A percentile compares a stretch with the other conserved stretches of the same genome.
phyloP scores from a whole-genome alignment of 2,113 vertebrate genomes.

The Phyllopteryx taeniolatus region DNA sequence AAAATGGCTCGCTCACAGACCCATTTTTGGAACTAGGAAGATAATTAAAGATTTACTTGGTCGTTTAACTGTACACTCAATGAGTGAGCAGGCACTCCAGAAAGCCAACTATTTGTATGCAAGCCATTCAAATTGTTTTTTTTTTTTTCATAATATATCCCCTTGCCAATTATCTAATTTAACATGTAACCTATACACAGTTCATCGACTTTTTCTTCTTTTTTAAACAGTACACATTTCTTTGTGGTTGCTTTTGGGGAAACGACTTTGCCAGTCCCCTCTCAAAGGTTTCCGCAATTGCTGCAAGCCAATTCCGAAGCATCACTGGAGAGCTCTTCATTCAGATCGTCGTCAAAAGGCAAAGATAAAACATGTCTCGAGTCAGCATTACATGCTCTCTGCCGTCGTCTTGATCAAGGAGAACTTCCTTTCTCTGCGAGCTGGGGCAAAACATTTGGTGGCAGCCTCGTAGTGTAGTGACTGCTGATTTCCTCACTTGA shows the following conservation, averaged over 20 bases:
- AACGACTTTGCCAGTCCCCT: conserved; percentile 18
- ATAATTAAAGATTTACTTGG: background rate
- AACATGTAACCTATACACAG: background rate
- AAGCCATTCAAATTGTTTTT: background rate
- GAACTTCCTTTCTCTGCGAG: conserved; percentile 42
- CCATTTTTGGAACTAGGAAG: too few relatives aligned
- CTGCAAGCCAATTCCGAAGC: conserved; percentile 31
- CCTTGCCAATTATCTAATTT: background rate
- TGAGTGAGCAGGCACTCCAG: too few relatives aligned
- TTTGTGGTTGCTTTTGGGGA: background rate
- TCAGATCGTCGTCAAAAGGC: conserved; percentile 44
- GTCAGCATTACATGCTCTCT: conserved; percentile 44
- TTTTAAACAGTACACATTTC: background rate
- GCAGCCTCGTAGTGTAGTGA: background rate
- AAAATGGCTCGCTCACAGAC: background rate
- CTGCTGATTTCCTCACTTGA: background rate
- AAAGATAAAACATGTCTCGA: conserved; percentile 56
- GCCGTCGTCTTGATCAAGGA: conserved; percentile 37
- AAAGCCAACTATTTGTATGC: background rate
- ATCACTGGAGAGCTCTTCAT: conserved; percentile 42
- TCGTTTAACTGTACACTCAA: background rate
- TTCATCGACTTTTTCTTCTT: background rate
- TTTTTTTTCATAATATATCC: background rate
- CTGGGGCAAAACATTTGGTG: background rate
- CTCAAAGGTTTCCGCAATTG: conserved; percentile 14